Evolutionary conservation across 2,113 vertebrate species (phyloP).

Genomic region (Oreochromis aureus): DNA sequence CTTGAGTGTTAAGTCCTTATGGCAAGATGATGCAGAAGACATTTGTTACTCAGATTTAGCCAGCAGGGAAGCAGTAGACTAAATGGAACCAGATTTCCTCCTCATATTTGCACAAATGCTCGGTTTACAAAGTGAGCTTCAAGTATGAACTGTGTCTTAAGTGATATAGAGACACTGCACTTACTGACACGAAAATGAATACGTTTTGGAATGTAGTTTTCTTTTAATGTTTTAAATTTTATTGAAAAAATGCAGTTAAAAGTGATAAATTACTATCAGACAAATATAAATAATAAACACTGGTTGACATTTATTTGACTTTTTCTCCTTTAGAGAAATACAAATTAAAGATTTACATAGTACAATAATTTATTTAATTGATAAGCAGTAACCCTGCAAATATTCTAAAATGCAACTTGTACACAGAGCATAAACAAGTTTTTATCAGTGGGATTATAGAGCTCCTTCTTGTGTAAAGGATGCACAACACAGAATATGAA

Average conservation of each 20-base stretch:
- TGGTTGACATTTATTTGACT: background rate
- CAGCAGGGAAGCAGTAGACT: constrained; percentile 42
- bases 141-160: background rate
- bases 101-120: constrained; percentile 29
- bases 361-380: background rate
- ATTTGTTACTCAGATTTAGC: constrained; percentile 56
- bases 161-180: background rate
- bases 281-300: background rate
- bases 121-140: constrained; percentile 6
- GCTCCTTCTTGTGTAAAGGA: constrained; percentile 16
- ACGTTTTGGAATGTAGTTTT: background rate
- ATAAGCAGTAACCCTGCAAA: background rate
- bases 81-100: constrained; percentile 53
- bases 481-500: constrained; percentile 48
- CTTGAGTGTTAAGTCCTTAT: constrained; percentile 59
- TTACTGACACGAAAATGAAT: background rate
- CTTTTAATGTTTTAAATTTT: background rate
- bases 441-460: constrained; percentile 24
- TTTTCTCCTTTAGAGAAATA: background rate
- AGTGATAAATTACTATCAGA: background rate
- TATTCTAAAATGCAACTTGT: constrained; percentile 6
- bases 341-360: background rate
- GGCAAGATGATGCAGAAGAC: constrained; percentile 43
- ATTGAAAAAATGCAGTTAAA: background rate
- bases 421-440: constrained; percentile 21